phyloP scores from a whole-genome alignment of 2,888 invertebrate genomes.

The Ophion ventricosus region DNA sequence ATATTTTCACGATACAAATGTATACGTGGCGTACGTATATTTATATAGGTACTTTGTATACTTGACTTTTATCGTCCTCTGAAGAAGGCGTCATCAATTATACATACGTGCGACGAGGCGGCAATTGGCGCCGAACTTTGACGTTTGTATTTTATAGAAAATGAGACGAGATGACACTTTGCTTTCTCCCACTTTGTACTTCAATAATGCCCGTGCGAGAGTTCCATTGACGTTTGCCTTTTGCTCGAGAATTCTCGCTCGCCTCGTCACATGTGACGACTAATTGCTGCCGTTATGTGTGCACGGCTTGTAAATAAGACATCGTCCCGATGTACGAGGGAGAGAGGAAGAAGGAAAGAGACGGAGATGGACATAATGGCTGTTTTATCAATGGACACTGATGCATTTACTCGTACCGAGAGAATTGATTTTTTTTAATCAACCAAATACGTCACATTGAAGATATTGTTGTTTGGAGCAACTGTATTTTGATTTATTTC shows the following conservation, averaged over 20 bases:
- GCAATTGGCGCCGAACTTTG: slow-evolving; percentile 49
- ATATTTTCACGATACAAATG: slow-evolving; percentile 40
- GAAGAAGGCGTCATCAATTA: slow-evolving; percentile 40
- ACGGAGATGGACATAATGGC: neutral
- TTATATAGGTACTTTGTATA: neutral
- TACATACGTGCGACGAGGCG: slow-evolving; percentile 38
- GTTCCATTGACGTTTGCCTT: slow-evolving; percentile 47
- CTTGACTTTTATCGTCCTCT: slow-evolving; percentile 16
- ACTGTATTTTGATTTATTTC: no score
- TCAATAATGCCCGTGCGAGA: neutral
- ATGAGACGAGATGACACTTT: slow-evolving; percentile 15
- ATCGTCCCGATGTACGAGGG: slow-evolving; percentile 70
- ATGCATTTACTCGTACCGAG: neutral
- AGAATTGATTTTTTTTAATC: no score
- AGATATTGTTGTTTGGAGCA: no score
- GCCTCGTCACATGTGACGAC: slow-evolving; percentile 40
- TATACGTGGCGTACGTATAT: neutral
- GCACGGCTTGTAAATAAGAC: slow-evolving; percentile 69
- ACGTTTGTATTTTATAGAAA: slow-evolving; percentile 8
- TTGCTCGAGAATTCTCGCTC: slow-evolving; percentile 2
- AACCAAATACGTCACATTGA: no score
- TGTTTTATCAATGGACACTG: slow-evolving; percentile 16
- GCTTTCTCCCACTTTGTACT: neutral
- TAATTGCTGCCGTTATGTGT: slow-evolving; percentile 54
- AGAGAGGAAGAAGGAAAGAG: neutral